phyloP scores from a whole-genome alignment of 2,113 vertebrate species.

The Leptosomus discolor region DNA sequence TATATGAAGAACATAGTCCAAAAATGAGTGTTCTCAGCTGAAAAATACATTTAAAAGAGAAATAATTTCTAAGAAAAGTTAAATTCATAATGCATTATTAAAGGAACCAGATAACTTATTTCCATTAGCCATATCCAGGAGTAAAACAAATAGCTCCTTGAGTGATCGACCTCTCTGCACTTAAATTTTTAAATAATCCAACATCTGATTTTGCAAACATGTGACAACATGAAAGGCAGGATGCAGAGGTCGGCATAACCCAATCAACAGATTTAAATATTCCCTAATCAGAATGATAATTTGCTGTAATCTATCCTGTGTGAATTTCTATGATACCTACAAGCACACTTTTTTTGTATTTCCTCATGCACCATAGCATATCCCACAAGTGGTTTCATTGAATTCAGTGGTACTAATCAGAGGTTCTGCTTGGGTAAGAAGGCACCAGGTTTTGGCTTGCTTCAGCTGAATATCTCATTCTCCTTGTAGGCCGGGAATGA shows the following conservation, averaged over 20 bases:
- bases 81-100: background rate
- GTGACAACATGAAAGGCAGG: background rate
- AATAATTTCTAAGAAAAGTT: background rate
- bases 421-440: background rate
- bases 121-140: background rate
- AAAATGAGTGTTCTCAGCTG: background rate
- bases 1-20: background rate
- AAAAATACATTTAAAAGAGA: background rate
- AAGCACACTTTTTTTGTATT: background rate
- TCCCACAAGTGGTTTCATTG: background rate
- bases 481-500: background rate
- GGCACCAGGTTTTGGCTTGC: background rate
- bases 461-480: background rate
- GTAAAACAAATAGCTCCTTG: background rate
- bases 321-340: background rate
- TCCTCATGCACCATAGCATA: background rate
- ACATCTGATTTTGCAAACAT: background rate
- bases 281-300: background rate
- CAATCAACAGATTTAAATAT: background rate
- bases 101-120: background rate
- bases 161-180: background rate
- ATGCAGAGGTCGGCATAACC: background rate
- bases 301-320: background rate
- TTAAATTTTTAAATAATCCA: background rate
- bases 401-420: background rate